Evolutionary conservation across 2,797 vertebrate species (phyloP), one percentile per base, ranked within the genome.

Genomic region (Darevskia mixta): DNA sequence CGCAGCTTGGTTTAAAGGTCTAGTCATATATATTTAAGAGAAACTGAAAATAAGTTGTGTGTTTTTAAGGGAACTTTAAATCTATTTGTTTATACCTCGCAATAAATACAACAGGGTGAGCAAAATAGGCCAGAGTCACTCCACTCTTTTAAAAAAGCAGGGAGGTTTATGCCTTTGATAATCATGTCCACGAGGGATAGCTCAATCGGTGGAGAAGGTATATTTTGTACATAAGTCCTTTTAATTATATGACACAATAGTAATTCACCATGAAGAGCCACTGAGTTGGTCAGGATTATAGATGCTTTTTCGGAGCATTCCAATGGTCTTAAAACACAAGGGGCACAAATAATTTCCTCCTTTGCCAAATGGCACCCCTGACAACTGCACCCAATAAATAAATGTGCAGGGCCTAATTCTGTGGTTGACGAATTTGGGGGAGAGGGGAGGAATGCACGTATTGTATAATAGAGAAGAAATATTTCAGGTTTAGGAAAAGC

Each of bases 321-420:
- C 72, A 29, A 83, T 15, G 1, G 29, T 73, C 4, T 32, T 11
- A 72, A 55, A 69, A 64, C 41, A 23, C 11, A 71, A 49, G 25
- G 5, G 29, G n/a, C 8, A 25, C 49, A n/a, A 3, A 49, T 49
- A 69, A 32, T 1, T 9, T 17, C 17, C 3, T 49, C 66, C 67
- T 18, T 83, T 72, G 27, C 66, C 49, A 72, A 83, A 45, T 83
- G 15, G 7, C 11, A n/a, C 13, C 66, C 10, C 27, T 64, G 61
- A 23, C 17, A 64, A 7, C 61, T 64, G 61, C 61, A 64, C 17
- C 58, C 58, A 61, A 61, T 61, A 61, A 61, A 61, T 61, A 61
- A 61, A 61, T 61, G 20, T 45, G 87, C 87, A 89, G 89, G 79
- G 29, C 15, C 17, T n/a, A n/a, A 67, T 83, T 83, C 85, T 49